These are phyloP conservation scores for Oncorhynchus masou DNA, from an alignment of 2,113 vertebrate genomes.

Conservation along the genomic window DNA sequence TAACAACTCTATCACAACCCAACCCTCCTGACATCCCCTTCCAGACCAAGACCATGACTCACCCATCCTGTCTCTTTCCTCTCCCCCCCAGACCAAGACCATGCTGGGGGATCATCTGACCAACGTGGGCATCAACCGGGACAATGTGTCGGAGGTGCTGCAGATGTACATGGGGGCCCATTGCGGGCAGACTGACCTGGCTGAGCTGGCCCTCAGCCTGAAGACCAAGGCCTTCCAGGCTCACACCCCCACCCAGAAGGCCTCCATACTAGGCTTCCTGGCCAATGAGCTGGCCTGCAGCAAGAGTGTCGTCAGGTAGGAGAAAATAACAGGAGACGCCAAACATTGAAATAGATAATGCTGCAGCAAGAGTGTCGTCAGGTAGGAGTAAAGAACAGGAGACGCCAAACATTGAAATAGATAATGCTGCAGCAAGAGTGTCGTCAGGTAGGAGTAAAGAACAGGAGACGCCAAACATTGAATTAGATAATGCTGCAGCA, in stretches of 20 bases:
- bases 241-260: slow-evolving; percentile 91
- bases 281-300: slow-evolving; percentile 96
- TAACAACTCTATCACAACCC: background rate
- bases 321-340: background rate
- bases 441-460: slow-evolving; percentile 83
- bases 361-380: slow-evolving; percentile 73
- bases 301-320: slow-evolving; percentile 92
- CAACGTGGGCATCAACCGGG: slow-evolving; percentile 94
- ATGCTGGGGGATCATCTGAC: slow-evolving; percentile 94
- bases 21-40: no score
- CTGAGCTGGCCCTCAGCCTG: slow-evolving; percentile 81
- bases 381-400: slow-evolving; percentile 68
- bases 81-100: slow-evolving; percentile 84
- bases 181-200: slow-evolving; percentile 85
- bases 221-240: slow-evolving; percentile 98
- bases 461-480: no score
- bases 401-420: no score
- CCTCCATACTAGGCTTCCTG: slow-evolving; percentile 89
- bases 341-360: no score
- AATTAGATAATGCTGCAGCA: no score
- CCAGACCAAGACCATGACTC: background rate
- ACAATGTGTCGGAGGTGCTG: slow-evolving; percentile 96
- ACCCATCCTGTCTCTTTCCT: background rate
- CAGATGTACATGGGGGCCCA: slow-evolving; percentile 97
- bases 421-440: slow-evolving; percentile 27